Evolutionary conservation across 2,888 invertebrate genomes (phyloP), one percentile per base, ranked within the genome.

Genomic region (Eupithecia insigniata): DNA sequence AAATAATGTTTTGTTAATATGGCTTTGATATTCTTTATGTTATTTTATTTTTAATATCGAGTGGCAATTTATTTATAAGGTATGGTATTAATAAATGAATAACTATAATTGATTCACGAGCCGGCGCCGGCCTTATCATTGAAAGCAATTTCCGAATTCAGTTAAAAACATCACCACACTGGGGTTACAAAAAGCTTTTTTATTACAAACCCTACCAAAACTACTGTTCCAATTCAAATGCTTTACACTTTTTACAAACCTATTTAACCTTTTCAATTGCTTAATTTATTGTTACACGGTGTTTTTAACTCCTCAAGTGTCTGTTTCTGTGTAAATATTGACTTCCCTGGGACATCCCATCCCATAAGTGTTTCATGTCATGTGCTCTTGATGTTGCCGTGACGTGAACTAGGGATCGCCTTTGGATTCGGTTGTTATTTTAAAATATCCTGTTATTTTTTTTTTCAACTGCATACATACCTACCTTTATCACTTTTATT

Each of bases 251-350:
- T 39, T 64, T 64, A 64, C 14, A 34, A 36, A 64, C 64, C 64
- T 64, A 36, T 36, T 64, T 64, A 64, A 62, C 32, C 10, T n/a
- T 64, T 64, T 61, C 66, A 61, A 70, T 66, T 32, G 66, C 55
- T 39, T 69, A 55, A 69, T 69, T 60, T 60, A 60, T 69, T 64
- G 60, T 68, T 14, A 32, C n/a, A 72, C 36, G 16, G 32, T 55
- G 43, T 66, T 61, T 43, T 62, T 62, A 65, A 69, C 39, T 26
- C n/a, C 36, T 39, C 64, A 36, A 64, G 64, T 64, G 34, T 67
- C 58, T 65, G 70, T 73, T 70, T 73, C 69, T 51, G 73, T 62
- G 67, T 70, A 73, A 73, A 67, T 60, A 66, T 26, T 39, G 22
- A 34, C 36, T 64, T 64, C 36, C 64, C 36, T 39, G 62, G 62